phyloP scores from a whole-genome alignment of 2,888 invertebrate species.

The Oeneis ivallda region DNA sequence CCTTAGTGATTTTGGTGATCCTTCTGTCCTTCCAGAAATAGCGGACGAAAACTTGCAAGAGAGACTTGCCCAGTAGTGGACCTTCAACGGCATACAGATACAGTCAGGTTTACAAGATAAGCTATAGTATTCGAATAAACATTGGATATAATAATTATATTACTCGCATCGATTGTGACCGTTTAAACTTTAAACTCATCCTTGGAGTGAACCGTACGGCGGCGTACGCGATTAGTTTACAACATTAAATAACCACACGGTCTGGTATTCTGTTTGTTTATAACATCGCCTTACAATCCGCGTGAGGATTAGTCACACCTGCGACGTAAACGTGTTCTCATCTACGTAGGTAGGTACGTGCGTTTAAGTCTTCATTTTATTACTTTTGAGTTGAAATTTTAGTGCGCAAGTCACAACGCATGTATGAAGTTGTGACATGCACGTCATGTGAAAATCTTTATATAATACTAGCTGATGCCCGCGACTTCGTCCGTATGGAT shows the following conservation, averaged over 20 bases:
- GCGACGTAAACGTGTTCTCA: slow-evolving; percentile 46
- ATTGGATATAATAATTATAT: neutral
- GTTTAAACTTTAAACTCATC: slow-evolving; percentile 22
- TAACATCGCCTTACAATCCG: slow-evolving; percentile 24
- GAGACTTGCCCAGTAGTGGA: no score
- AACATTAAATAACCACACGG: slow-evolving; percentile 31
- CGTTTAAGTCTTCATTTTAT: slow-evolving; percentile 50
- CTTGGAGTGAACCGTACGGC: slow-evolving; percentile 26
- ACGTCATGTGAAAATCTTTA: slow-evolving; percentile 42
- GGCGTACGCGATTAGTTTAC: slow-evolving; percentile 36
- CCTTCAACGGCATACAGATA: neutral
- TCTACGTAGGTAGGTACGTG: slow-evolving; percentile 21
- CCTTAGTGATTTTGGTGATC: no score
- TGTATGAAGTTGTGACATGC: slow-evolving; percentile 40
- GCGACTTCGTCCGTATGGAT: neutral
- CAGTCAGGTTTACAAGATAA: neutral
- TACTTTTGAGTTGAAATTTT: slow-evolving; percentile 47
- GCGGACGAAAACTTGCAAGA: no score
- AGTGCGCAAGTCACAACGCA: slow-evolving; percentile 39
- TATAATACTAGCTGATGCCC: no score
- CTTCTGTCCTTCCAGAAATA: no score
- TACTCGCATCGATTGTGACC: neutral
- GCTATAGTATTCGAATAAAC: neutral
- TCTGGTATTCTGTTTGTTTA: slow-evolving; percentile 36
- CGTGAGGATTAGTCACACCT: slow-evolving; percentile 56